Conservation (phyloP, 2,888 invertebrate genomes). For the Drosophila pullipes region DNA sequence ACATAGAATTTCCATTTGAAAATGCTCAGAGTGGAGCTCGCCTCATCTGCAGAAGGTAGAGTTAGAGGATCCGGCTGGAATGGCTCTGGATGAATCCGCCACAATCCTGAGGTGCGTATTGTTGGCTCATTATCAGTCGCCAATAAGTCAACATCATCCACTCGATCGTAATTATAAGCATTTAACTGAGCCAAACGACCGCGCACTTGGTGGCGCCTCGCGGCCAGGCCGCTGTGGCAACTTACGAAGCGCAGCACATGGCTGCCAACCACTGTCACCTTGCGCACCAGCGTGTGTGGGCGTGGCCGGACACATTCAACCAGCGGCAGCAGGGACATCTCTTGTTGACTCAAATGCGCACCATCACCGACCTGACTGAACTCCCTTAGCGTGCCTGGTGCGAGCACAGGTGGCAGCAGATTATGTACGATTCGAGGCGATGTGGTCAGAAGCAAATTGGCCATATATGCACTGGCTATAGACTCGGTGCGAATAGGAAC, state of each 20-base stretch:
- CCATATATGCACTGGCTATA: constrained; percentile 4
- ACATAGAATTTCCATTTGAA: constrained; percentile 48
- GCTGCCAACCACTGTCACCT: constrained; percentile 47
- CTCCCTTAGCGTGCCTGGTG: constrained; percentile 22
- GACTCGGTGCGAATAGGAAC: neutral
- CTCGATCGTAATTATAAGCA: neutral
- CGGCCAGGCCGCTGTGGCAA: constrained; percentile 12
- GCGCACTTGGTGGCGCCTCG: constrained; percentile 20
- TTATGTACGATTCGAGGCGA: constrained; percentile 1
- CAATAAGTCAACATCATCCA: neutral
- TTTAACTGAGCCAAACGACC: constrained; percentile 5
- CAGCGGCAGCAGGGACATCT: constrained; percentile 17
- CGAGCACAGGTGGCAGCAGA: neutral
- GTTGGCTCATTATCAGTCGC: neutral
- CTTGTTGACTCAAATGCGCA: constrained; percentile 5
- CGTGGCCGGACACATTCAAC: constrained; percentile 14
- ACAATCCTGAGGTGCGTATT: neutral
- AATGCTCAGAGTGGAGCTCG: constrained; percentile 1
- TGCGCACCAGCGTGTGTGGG: constrained; percentile 35
- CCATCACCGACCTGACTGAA: constrained; percentile 42
- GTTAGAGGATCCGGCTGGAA: neutral
- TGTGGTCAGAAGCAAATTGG: constrained; percentile 7
- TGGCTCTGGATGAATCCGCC: neutral
- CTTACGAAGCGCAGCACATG: constrained; percentile 46
- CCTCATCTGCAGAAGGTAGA: neutral